Conservation (phyloP, 2,797 vertebrate genomes). For the Smutsia temminckii region DNA sequence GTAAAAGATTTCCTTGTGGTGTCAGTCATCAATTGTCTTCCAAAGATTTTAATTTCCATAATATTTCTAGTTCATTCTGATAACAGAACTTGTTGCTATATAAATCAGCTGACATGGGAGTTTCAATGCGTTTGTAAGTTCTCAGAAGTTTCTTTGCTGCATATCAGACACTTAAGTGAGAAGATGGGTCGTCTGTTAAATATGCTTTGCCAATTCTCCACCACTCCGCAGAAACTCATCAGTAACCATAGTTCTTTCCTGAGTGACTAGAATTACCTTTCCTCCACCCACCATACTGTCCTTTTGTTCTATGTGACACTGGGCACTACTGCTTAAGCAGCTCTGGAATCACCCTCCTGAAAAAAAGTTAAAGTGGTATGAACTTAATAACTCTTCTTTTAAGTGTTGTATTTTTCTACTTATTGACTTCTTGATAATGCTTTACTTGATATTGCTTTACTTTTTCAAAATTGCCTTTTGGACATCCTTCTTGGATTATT, state of each 20-base stretch:
- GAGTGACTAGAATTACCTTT: neutral
- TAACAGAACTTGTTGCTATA: neutral
- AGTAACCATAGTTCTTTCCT: neutral
- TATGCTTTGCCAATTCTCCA: neutral
- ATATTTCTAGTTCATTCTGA: neutral
- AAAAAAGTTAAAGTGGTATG: neutral
- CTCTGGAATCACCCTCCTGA: neutral
- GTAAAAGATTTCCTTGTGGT: neutral
- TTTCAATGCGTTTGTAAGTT: neutral
- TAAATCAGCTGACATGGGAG: neutral
- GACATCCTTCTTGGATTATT: neutral
- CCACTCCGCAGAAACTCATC: neutral
- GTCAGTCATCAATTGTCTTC: neutral
- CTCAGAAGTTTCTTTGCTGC: neutral
- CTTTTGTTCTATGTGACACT: neutral
- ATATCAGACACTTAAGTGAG: neutral
- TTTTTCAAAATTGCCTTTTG: neutral
- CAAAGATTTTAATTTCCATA: neutral
- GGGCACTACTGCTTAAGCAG: neutral
- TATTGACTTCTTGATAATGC: neutral
- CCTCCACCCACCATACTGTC: neutral
- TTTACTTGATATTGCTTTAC: neutral
- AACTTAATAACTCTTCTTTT: neutral
- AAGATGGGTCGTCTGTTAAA: neutral
- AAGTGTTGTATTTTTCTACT: neutral